phyloP scores from a whole-genome alignment of 2,888 invertebrate genomes.

The Pherbina coryleti region DNA sequence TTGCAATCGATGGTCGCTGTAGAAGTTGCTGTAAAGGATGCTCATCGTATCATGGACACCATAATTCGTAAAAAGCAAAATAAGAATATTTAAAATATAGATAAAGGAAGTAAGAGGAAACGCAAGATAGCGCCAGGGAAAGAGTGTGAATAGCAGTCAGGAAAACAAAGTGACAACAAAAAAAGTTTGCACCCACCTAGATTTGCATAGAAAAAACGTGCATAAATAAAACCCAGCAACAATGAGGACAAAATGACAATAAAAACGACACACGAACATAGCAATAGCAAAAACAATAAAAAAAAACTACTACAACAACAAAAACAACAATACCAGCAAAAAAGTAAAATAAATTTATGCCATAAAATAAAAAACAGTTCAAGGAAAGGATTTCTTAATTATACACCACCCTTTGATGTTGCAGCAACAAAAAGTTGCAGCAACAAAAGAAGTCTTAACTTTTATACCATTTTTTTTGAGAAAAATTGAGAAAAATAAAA shows the following conservation, averaged over 20 bases:
- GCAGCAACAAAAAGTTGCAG: too few species aligned
- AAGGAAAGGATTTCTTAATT: too few species aligned
- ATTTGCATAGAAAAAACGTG: neutral
- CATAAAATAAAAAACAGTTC: too few species aligned
- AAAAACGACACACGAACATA: too few species aligned
- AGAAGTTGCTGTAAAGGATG: neutral
- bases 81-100: neutral
- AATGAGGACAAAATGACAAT: neutral
- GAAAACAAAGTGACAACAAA: neutral
- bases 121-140: neutral
- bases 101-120: neutral
- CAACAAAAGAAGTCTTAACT: neutral
- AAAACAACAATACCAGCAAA: too few species aligned
- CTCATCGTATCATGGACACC: neutral
- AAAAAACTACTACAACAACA: too few species aligned
- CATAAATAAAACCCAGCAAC: neutral
- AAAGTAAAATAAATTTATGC: too few species aligned
- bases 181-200: neutral
- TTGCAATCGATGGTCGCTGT: slow-evolving; percentile 17
- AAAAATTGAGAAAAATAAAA: too few species aligned
- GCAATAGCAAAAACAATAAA: too few species aligned
- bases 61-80: neutral
- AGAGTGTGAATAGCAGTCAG: neutral
- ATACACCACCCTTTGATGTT: too few species aligned
- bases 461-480: neutral